These are phyloP conservation scores for Emydocephalus ijimae DNA, from an alignment of 2,113 vertebrate species.

Conservation along the genomic window DNA sequence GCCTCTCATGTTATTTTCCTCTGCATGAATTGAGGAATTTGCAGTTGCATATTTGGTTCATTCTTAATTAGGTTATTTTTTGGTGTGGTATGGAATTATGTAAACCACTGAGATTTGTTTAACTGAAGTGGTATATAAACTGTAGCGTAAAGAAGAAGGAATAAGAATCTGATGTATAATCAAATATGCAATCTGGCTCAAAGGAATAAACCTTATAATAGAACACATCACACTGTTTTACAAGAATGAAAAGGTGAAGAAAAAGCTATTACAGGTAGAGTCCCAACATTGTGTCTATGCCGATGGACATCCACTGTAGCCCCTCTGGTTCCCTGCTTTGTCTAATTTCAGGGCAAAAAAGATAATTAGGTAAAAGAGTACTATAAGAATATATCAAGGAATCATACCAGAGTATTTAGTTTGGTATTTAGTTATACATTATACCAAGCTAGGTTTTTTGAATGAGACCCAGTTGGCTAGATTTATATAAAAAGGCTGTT, in stretches of 20 bases:
- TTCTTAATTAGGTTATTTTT: not conserved
- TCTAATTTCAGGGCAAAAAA: not conserved
- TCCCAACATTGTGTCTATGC: not conserved
- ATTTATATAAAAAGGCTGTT: not conserved
- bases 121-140: not conserved
- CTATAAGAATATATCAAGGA: not conserved
- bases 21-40: not conserved
- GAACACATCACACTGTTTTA: not conserved
- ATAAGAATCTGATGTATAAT: not conserved
- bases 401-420: not conserved
- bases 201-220: not conserved
- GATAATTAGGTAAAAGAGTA: not conserved
- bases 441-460: not conserved
- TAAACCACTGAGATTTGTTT: not conserved
- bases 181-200: not conserved
- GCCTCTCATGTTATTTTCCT: not conserved
- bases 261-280: not conserved
- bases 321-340: not conserved
- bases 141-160: not conserved
- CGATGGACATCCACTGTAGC: not conserved
- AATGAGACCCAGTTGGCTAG: not conserved
- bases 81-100: not conserved
- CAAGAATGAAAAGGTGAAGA: not conserved
- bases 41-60: not conserved
- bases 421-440: not conserved